Percentiles rank a stretch among this genome's conserved stretches.
phyloP scores from a whole-genome alignment of 2,113 vertebrate genomes.

The Tupaia tana region DNA sequence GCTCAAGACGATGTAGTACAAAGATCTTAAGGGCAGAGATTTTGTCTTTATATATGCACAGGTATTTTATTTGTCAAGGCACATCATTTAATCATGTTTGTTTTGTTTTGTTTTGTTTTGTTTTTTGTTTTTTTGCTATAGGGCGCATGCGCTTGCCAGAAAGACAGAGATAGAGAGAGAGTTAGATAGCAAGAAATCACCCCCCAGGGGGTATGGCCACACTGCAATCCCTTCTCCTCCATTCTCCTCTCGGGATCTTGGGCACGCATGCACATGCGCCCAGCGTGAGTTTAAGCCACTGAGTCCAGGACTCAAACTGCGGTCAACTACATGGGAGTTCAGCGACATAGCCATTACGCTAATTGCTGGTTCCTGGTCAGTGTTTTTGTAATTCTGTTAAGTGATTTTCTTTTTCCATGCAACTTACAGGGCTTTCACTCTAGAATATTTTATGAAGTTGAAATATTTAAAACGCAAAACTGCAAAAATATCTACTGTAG shows the following conservation, averaged over 20 bases:
- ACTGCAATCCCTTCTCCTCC: no score
- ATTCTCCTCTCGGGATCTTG: no score
- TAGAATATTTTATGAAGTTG: background rate
- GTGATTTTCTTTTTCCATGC: background rate
- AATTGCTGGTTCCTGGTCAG: background rate
- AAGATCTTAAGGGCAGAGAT: background rate
- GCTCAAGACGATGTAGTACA: background rate
- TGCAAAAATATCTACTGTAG: background rate
- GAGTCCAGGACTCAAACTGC: no score
- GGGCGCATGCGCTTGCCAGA: no score
- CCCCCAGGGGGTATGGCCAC: no score
- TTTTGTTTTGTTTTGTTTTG: no score
- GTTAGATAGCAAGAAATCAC: no score
- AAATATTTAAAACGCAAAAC: background rate
- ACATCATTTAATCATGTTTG: background rate
- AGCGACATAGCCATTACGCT: no score
- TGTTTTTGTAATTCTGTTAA: background rate
- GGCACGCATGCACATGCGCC: no score
- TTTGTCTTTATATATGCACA: background rate
- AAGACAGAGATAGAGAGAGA: no score
- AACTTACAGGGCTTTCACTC: background rate
- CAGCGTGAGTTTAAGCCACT: no score
- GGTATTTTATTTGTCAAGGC: background rate
- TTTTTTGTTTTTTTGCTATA: background rate
- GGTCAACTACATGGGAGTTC: no score